phyloP scores from a whole-genome alignment of 2,888 invertebrate species.

The Plagodis pulveraria region DNA sequence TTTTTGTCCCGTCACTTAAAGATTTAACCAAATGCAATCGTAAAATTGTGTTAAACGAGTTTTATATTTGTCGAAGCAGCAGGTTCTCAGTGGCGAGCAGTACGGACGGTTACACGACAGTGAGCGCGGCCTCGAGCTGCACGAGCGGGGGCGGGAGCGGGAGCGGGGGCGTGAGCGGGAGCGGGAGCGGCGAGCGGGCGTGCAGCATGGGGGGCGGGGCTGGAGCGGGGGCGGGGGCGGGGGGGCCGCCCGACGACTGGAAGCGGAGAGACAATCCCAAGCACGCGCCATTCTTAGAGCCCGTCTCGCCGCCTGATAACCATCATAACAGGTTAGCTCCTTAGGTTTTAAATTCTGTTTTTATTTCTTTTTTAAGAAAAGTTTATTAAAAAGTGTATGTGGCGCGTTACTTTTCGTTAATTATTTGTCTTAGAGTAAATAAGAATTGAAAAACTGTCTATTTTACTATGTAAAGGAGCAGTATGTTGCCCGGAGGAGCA shows the following conservation, averaged over 20 bases:
- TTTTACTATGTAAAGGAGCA: no score
- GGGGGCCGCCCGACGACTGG: constrained; percentile 59
- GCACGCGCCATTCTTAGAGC: constrained; percentile 83
- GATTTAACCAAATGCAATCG: no score
- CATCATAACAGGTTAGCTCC: constrained; percentile 64
- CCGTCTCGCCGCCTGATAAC: constrained; percentile 85
- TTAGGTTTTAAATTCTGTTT: neutral
- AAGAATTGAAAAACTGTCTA: no score
- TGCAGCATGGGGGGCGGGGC: constrained; percentile 23
- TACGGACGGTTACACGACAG: constrained; percentile 44
- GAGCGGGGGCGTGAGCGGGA: constrained; percentile 32
- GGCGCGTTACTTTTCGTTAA: no score
- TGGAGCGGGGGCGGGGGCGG: constrained; percentile 28
- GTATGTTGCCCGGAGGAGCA: no score
- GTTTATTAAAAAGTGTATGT: neutral
- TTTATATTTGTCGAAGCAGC: constrained; percentile 40
- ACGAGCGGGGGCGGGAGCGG: constrained; percentile 27
- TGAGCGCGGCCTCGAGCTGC: constrained; percentile 30
- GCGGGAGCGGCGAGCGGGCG: constrained; percentile 34
- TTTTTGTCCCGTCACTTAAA: neutral
- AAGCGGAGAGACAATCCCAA: constrained; percentile 84
- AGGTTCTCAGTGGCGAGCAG: constrained; percentile 51
- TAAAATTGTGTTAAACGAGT: neutral
- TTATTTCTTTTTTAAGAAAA: neutral
- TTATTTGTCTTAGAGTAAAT: no score